Percentiles rank a stretch among this genome's conserved stretches.
These are phyloP conservation scores for Macroglossus sobrinus DNA, from an alignment of 2,113 vertebrate species.

Conservation along the genomic window DNA sequence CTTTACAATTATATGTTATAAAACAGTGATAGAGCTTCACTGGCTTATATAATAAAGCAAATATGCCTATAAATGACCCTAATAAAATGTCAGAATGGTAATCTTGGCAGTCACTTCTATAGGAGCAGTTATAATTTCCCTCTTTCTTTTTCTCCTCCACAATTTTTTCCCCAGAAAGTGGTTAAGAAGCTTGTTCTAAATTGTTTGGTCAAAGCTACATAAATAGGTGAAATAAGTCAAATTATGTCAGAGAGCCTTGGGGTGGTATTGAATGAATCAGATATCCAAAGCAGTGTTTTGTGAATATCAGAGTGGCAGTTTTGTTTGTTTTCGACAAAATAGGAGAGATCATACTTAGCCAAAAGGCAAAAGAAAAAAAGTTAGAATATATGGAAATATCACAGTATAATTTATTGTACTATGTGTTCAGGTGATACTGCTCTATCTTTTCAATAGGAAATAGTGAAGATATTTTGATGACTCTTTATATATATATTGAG, in stretches of 20 bases:
- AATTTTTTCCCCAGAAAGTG: background rate
- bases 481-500: background rate
- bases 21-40: conserved; percentile 65
- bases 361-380: conserved; percentile 22
- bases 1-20: conserved; percentile 70
- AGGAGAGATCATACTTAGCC: background rate
- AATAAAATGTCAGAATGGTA: conserved; percentile 71
- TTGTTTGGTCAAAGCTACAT: conserved; percentile 43
- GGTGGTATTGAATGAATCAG: background rate
- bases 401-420: conserved; percentile 6
- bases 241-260: background rate
- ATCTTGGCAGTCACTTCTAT: conserved; percentile 61
- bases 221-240: conserved; percentile 58
- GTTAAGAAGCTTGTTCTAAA: conserved; percentile 54
- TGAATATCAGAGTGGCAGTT: background rate
- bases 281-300: background rate
- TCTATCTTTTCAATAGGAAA: conserved; percentile 75
- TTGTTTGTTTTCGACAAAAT: background rate
- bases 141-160: conserved; percentile 39
- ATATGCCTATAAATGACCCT: conserved; percentile 70
- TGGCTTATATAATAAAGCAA: conserved; percentile 71
- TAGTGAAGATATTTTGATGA: conserved; percentile 56
- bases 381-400: background rate
- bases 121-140: background rate
- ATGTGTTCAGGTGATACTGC: background rate